These are phyloP conservation scores for Eilema caniola DNA, from an alignment of 2,888 invertebrate genomes.

Conservation along the genomic window DNA sequence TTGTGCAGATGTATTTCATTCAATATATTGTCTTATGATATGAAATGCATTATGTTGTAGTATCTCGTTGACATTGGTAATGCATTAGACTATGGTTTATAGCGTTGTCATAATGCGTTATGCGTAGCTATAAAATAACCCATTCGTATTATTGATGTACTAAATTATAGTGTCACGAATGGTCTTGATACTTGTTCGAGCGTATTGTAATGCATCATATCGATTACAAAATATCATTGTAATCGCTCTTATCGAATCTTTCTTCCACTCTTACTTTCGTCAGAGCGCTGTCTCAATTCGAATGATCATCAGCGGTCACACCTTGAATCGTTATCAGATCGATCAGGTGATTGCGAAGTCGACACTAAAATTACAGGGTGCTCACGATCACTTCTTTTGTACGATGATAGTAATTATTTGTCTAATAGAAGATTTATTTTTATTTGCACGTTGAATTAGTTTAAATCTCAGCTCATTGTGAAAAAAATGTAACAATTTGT, in stretches of 20 bases:
- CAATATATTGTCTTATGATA: background rate
- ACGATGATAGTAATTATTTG: conserved; percentile 56
- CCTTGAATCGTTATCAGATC: conserved; percentile 69
- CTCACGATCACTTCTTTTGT: conserved; percentile 57
- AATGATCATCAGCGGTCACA: conserved; percentile 70
- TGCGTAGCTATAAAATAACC: conserved; percentile 33
- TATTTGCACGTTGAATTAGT: conserved; percentile 34
- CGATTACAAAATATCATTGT: conserved; percentile 69
- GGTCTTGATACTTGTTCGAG: conserved; percentile 64
- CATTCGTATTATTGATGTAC: conserved; percentile 57
- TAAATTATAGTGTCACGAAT: conserved; percentile 71
- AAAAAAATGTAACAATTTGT: background rate
- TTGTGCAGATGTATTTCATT: background rate
- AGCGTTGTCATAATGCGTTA: conserved; percentile 15
- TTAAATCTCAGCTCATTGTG: background rate
- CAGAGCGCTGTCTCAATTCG: conserved; percentile 64
- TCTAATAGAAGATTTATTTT: conserved; percentile 47
- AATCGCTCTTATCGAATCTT: conserved; percentile 66
- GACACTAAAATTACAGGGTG: conserved; percentile 51
- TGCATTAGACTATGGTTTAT: conserved; percentile 23
- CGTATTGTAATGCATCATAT: conserved; percentile 63
- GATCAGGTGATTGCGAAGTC: conserved; percentile 61
- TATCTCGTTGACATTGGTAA: conserved; percentile 28
- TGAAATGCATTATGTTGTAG: background rate
- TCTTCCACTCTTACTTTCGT: conserved; percentile 72